phyloP scores from a whole-genome alignment of 1,140 invertebrate genomes.

The Megathymus violae region DNA sequence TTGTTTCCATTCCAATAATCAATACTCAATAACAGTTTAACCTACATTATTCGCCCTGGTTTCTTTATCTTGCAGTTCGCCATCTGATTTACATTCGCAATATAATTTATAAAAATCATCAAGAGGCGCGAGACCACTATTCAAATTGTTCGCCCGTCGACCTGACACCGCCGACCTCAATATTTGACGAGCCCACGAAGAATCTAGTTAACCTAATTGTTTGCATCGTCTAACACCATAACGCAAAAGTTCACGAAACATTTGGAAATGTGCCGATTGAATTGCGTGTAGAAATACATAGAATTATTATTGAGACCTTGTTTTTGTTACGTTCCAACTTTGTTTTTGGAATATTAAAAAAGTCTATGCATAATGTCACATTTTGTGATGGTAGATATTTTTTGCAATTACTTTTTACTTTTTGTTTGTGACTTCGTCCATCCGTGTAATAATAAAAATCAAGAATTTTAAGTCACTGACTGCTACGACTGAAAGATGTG shows the following conservation, averaged over 20 bases:
- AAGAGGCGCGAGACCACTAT: not conserved
- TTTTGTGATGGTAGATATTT: too few relatives aligned
- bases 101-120: not conserved
- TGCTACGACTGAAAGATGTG: too few relatives aligned
- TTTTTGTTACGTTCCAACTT: too few relatives aligned
- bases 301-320: too few relatives aligned
- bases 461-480: too few relatives aligned
- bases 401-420: too few relatives aligned
- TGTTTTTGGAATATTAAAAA: too few relatives aligned
- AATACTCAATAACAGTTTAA: not conserved
- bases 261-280: not conserved
- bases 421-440: too few relatives aligned
- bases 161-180: conserved; percentile 12
- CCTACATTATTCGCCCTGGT: not conserved
- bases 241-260: conserved; percentile 1
- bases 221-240: conserved; percentile 16
- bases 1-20: not conserved
- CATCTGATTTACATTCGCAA: not conserved
- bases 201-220: conserved; percentile 28
- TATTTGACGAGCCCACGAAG: conserved; percentile 5
- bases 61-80: not conserved
- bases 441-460: too few relatives aligned
- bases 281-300: too few relatives aligned
- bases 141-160: conserved; percentile 3
- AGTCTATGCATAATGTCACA: too few relatives aligned